Percentiles rank a stretch among this genome's conserved stretches.
These are phyloP conservation scores for Danaus plexippus DNA, from an alignment of 1,140 invertebrate genomes.

Conservation along the genomic window DNA sequence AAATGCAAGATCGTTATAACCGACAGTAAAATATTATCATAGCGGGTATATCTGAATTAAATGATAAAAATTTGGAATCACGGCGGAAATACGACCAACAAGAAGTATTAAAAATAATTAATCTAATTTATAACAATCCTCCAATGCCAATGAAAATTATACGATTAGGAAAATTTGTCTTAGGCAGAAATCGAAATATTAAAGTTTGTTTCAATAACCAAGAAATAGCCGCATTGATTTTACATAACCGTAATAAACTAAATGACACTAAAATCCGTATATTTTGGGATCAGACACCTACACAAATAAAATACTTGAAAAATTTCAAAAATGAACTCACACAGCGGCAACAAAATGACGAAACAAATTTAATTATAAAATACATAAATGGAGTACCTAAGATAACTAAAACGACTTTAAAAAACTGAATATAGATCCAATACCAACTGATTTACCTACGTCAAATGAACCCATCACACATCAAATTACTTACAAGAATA, in stretches of 20 bases:
- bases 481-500: too few relatives aligned
- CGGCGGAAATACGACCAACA: conserved; percentile 10
- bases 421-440: conserved; percentile 10
- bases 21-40: conserved; percentile 17
- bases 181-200: conserved; percentile 10
- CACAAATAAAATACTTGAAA: conserved; percentile 19
- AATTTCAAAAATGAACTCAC: conserved; percentile 18
- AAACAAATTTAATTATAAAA: conserved; percentile 22
- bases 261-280: conserved; percentile 15
- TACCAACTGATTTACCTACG: too few relatives aligned
- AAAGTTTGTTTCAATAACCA: conserved; percentile 13
- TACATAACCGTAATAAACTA: conserved; percentile 10
- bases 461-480: too few relatives aligned
- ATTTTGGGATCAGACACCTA: conserved; percentile 7
- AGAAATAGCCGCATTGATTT: conserved; percentile 4
- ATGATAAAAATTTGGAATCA: conserved; percentile 6
- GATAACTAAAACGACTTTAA: conserved; percentile 12
- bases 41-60: conserved; percentile 12
- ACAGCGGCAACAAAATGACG: conserved; percentile 17
- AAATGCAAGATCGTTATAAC: conserved; percentile 15
- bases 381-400: conserved; percentile 21
- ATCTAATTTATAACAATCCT: conserved; percentile 5
- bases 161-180: conserved; percentile 13
- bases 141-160: conserved; percentile 11
- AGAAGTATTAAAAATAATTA: conserved; percentile 11